Percentiles rank a stretch among this genome's conserved stretches.
Conservation (phyloP, 2,888 invertebrate species). For the Eretmocerus hayati region DNA sequence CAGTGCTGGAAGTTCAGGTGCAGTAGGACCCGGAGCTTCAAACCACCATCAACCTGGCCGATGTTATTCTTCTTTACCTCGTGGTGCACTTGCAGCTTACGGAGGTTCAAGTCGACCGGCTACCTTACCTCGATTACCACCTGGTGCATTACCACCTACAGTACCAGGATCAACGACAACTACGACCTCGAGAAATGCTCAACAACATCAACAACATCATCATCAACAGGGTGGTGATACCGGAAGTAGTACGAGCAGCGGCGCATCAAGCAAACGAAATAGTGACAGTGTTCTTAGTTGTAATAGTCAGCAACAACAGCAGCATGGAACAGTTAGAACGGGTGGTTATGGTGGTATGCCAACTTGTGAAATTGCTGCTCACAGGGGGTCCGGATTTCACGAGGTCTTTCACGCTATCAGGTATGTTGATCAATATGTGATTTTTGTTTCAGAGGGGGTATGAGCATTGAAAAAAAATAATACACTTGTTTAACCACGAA, state of each 20-base stretch:
- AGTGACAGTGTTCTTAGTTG: constrained; percentile 52
- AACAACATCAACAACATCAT: too few relatives aligned
- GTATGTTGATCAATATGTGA: too few relatives aligned
- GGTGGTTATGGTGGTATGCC: constrained; percentile 50
- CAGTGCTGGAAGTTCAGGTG: constrained; percentile 44
- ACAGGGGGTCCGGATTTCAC: constrained; percentile 47
- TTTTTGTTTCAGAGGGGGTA: too few relatives aligned
- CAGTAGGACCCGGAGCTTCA: constrained; percentile 38
- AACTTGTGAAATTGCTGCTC: constrained; percentile 45
- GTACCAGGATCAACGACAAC: too few relatives aligned
- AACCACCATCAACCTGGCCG: constrained; percentile 37
- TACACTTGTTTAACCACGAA: too few relatives aligned
- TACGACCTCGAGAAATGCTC: too few relatives aligned
- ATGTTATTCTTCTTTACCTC: constrained; percentile 49
- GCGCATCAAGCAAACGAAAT: constrained; percentile 40
- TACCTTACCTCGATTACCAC: constrained; percentile 48
- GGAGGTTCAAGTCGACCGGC: constrained; percentile 48
- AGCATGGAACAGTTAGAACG: too few relatives aligned
- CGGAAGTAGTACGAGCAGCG: constrained; percentile 1
- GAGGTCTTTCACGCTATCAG: constrained; percentile 46
- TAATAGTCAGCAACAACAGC: too few relatives aligned
- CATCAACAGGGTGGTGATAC: too few relatives aligned
- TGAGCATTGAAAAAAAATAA: too few relatives aligned
- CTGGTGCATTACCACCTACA: constrained; percentile 34
- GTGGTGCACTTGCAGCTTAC: constrained; percentile 48